Evolutionary conservation across 2,888 invertebrate species (phyloP).

Genomic region (Euzophera pinguis): DNA sequence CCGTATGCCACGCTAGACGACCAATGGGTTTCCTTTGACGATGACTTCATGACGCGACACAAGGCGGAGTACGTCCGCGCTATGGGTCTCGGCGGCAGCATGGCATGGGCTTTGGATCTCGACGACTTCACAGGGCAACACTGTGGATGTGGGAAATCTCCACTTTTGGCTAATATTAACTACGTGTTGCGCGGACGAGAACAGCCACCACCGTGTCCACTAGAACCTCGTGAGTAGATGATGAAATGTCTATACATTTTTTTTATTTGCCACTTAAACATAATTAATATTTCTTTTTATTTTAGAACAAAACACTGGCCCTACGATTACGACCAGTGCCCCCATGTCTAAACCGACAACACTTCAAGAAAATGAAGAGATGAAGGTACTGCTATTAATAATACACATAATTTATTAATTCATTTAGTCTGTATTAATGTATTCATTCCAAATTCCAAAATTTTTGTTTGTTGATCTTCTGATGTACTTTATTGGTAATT

Average conservation of each 20-base stretch:
- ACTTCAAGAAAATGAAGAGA: conserved; percentile 3
- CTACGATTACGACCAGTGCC: background rate
- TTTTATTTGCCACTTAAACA: background rate
- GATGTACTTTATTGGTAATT: no score
- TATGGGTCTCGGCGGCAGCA: conserved; percentile 90
- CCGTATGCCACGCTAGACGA: conserved; percentile 91
- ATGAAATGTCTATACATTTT: background rate
- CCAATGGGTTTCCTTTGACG: conserved; percentile 97
- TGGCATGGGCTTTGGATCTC: conserved; percentile 94
- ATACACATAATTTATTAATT: no score
- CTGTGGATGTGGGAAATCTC: conserved; percentile 90
- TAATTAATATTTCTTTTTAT: background rate
- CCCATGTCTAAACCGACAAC: background rate
- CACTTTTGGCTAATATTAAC: conserved; percentile 89
- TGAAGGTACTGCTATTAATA: background rate
- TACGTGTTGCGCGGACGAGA: conserved; percentile 86
- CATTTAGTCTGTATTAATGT: no score
- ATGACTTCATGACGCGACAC: conserved; percentile 88
- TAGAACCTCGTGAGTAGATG: conserved; percentile 59
- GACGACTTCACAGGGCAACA: conserved; percentile 89
- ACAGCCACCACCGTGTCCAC: conserved; percentile 77
- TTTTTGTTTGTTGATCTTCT: no score
- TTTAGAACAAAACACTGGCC: conserved; percentile 26
- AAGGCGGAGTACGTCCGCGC: conserved; percentile 90
- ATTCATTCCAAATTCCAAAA: no score